These are phyloP conservation scores for Selene dorsalis DNA, from an alignment of 2,797 vertebrate species.

Conservation along the genomic window DNA sequence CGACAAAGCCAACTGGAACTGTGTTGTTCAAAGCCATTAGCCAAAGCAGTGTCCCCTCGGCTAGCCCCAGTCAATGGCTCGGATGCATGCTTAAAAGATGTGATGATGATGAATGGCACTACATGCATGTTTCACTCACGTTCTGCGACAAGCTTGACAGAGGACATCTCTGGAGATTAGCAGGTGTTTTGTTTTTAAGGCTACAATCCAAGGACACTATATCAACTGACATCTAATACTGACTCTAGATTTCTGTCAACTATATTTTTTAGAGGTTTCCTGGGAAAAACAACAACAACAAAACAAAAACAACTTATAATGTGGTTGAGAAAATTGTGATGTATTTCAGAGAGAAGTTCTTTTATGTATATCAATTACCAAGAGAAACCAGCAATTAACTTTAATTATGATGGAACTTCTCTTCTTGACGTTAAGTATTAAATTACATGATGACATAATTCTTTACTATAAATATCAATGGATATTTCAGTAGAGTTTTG, in stretches of 20 bases:
- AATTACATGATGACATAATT: background rate
- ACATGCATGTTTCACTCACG: slow-evolving; percentile 23
- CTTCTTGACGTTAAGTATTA: background rate
- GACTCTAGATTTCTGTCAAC: background rate
- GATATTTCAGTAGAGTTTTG: too few relatives aligned
- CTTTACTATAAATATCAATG: background rate
- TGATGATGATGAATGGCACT: slow-evolving; percentile 51
- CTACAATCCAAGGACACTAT: background rate
- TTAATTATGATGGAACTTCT: background rate
- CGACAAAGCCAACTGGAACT: slow-evolving; percentile 65
- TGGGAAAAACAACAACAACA: background rate
- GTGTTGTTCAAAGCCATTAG: slow-evolving; percentile 56
- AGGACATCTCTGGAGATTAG: background rate
- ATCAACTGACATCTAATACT: background rate
- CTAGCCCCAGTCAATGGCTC: slow-evolving; percentile 7
- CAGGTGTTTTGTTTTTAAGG: background rate
- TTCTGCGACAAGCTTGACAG: slow-evolving; percentile 16
- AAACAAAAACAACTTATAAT: background rate
- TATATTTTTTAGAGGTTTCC: background rate
- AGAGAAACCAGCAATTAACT: background rate
- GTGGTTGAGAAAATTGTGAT: background rate
- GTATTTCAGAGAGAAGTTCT: background rate
- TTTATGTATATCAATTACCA: background rate
- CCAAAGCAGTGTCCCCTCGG: slow-evolving; percentile 19
- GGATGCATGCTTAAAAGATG: slow-evolving; percentile 18